phyloP scores from a whole-genome alignment of 2,797 vertebrate genomes.

The Clarias platycephalus region DNA sequence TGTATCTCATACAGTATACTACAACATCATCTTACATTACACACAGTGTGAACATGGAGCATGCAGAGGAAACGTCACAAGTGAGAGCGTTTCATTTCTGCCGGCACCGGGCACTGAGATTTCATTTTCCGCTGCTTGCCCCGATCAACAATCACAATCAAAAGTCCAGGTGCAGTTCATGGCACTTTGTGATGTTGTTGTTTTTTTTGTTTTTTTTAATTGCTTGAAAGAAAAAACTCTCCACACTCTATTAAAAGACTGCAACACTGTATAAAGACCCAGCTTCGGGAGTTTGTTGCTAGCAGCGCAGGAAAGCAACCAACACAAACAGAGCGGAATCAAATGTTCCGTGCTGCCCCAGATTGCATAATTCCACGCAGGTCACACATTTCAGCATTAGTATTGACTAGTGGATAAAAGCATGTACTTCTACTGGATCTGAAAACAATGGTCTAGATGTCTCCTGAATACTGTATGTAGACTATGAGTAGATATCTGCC shows the following conservation, averaged over 20 bases:
- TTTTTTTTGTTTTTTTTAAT: not conserved
- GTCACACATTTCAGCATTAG: not conserved
- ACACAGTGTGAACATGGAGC: not conserved
- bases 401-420: not conserved
- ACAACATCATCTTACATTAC: not conserved
- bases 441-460: not conserved
- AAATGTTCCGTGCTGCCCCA: not conserved
- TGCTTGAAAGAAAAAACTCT: not conserved
- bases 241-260: not conserved
- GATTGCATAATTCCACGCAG: conserved; percentile 5
- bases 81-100: not conserved
- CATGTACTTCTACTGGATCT: not conserved
- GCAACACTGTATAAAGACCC: not conserved
- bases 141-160: not conserved
- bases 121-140: not conserved
- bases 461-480: not conserved
- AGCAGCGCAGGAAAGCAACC: not conserved
- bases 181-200: no score
- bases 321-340: not conserved
- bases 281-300: not conserved
- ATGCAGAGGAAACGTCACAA: not conserved
- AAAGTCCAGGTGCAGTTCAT: not conserved
- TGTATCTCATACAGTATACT: not conserved
- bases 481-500: not conserved
- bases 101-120: not conserved